These are phyloP conservation scores for Ptilonorhynchus violaceus DNA, from an alignment of 2,113 vertebrate species.

Conservation along the genomic window DNA sequence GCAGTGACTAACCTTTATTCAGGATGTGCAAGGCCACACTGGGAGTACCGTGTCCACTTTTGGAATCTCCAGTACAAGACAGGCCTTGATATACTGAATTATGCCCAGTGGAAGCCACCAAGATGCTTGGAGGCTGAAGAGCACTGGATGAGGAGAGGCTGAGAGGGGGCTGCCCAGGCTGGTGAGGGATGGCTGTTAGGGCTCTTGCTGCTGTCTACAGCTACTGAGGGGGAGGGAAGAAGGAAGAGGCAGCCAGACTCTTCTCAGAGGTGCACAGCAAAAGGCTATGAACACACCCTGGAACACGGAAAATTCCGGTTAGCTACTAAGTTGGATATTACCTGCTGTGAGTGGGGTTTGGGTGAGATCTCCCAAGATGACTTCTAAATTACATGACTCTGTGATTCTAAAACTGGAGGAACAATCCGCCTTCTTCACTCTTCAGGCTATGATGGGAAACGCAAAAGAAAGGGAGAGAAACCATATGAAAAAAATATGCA, in stretches of 20 bases:
- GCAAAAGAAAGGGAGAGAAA: not conserved
- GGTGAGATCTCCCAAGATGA: not conserved
- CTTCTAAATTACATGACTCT: not conserved
- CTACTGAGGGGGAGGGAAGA: not conserved
- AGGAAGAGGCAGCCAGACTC: not conserved
- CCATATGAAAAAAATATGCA: not conserved
- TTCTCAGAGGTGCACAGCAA: not conserved
- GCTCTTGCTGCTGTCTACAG: not conserved
- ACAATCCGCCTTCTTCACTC: not conserved
- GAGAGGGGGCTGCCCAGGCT: not conserved
- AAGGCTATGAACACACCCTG: not conserved
- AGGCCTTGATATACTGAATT: not conserved
- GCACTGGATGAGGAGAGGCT: accelerated
- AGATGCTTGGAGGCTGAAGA: not conserved
- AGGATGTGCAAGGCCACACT: not conserved
- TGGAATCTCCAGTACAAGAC: not conserved
- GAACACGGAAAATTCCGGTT: not conserved
- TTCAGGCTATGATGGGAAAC: not conserved
- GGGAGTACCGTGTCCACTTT: not conserved
- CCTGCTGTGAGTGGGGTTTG: not conserved
- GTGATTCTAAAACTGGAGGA: not conserved
- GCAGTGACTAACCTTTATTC: accelerated
- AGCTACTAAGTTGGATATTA: not conserved
- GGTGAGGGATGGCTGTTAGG: not conserved
- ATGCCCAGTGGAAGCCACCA: not conserved